phyloP scores from a whole-genome alignment of 2,113 vertebrate genomes.

The Phyllopteryx taeniolatus region DNA sequence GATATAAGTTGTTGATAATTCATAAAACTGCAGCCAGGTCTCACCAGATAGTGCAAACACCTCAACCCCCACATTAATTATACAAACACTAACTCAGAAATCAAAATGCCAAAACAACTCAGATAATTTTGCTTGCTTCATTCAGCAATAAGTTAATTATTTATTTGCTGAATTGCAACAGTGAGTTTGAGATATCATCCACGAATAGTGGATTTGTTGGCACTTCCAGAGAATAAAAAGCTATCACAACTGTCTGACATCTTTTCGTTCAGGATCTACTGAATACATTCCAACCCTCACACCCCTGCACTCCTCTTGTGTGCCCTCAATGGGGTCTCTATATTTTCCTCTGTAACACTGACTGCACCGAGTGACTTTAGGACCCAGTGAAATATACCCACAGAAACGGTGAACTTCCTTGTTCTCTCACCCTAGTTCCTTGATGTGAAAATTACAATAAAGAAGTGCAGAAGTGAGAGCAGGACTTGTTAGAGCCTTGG shows the following conservation, averaged over 20 bases:
- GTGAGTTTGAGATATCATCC: not conserved
- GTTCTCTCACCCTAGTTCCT: conserved; percentile 51
- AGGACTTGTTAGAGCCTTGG: conserved; percentile 2
- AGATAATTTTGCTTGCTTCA: not conserved
- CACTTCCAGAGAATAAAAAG: not conserved
- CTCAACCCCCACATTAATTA: not conserved
- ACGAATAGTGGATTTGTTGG: not conserved
- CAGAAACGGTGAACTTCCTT: conserved; percentile 71
- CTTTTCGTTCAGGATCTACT: not conserved
- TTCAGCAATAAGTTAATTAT: not conserved
- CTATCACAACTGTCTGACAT: not conserved
- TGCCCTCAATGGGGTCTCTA: not conserved
- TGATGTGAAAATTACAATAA: conserved; percentile 36
- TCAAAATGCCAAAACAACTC: not conserved
- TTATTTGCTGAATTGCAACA: not conserved
- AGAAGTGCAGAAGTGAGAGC: conserved; percentile 41
- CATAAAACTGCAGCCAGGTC: not conserved
- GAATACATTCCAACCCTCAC: not conserved
- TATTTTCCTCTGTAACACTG: not conserved
- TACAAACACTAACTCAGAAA: not conserved
- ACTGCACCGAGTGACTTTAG: conserved; percentile 56
- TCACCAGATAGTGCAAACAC: not conserved
- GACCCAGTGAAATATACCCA: conserved; percentile 70
- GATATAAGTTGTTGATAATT: not conserved
- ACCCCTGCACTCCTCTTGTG: not conserved